Evolutionary conservation across 92 coral and sea anemone genomes (phyloP), one percentile per base, ranked within the genome.

Genomic region (Micromussa lordhowensis): DNA sequence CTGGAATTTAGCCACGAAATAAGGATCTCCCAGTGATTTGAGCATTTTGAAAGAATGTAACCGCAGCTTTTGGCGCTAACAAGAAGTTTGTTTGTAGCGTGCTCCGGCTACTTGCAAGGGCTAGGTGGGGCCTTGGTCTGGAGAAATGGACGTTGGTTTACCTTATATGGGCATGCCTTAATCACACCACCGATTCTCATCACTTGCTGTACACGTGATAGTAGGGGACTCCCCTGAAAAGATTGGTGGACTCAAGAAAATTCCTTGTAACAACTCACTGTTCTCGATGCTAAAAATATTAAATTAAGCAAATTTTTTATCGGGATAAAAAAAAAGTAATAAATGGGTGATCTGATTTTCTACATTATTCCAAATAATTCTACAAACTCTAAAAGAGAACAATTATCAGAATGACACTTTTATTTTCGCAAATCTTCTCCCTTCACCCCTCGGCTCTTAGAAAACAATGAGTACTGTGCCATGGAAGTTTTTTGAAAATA

Each of bases 11-110:
- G 92, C 95, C 80, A 98, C 96, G 44, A 93, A 75, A 82, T 90
- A 94, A 12, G 97, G 95, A 61, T 96, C 98, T n/a, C 95, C 98
- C 30, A 96, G 89, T 73, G 98, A 91, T 85, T 92, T 92, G 18
- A 96, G 94, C 99, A 98, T 98, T 64, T 82, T 92, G 35, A 51
- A 75, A 13, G 12, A 18, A 32, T 28, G 28, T 30, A 38, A 61
- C 57, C 32, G 51, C 77, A 44, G n/a, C 0, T 14, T 14, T 13
- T 15, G n/a, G 58, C 79, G 22, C 31, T 29, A 5, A 19, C 2
- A 55, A 36, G 31, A 22, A 30, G 40, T 19, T 29, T 2, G 40
- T 70, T 32, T n/a, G 53, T 3, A 18, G 85, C 61, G 68, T 48
- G 40, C 16, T 12, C 30, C 77, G 28, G 61, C 64, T 57, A 22